Percentiles rank a stretch among this genome's conserved stretches.
Evolutionary conservation across 2,888 invertebrate genomes (phyloP).

Genomic region (Platerodrilus igneus): DNA sequence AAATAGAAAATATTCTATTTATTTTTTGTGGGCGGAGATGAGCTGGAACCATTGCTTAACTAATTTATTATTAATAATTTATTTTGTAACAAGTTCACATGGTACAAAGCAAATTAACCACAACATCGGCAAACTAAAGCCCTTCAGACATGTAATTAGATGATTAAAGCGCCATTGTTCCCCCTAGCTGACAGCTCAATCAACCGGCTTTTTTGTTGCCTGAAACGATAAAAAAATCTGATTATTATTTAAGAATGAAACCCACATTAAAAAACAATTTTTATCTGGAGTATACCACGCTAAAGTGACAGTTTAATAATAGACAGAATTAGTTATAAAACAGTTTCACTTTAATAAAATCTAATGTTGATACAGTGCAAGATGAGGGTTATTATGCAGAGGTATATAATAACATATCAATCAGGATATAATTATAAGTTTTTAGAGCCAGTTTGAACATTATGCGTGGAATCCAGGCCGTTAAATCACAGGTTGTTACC

Average conservation of each 20-base stretch:
- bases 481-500: constrained; percentile 28
- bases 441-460: constrained; percentile 31
- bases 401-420: constrained; percentile 47
- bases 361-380: constrained; percentile 32
- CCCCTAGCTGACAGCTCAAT: constrained; percentile 48
- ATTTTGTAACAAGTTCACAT: no score
- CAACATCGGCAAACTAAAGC: constrained; percentile 43
- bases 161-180: constrained; percentile 48
- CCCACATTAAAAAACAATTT: constrained; percentile 47
- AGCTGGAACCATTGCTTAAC: no score
- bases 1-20: no score
- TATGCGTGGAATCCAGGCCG: constrained; percentile 26
- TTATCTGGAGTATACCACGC: constrained; percentile 36
- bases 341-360: constrained; percentile 20
- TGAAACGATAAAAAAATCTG: constrained; percentile 38
- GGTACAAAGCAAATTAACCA: no score
- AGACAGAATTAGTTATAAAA: constrained; percentile 15
- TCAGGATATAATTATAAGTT: constrained; percentile 43
- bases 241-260: constrained; percentile 45
- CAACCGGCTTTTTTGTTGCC: constrained; percentile 43
- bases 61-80: no score
- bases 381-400: constrained; percentile 40
- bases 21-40: no score
- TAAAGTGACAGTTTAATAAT: constrained; percentile 26
- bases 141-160: constrained; percentile 47